phyloP scores from a whole-genome alignment of 2,113 vertebrate genomes.

The Ammodytes marinus region DNA sequence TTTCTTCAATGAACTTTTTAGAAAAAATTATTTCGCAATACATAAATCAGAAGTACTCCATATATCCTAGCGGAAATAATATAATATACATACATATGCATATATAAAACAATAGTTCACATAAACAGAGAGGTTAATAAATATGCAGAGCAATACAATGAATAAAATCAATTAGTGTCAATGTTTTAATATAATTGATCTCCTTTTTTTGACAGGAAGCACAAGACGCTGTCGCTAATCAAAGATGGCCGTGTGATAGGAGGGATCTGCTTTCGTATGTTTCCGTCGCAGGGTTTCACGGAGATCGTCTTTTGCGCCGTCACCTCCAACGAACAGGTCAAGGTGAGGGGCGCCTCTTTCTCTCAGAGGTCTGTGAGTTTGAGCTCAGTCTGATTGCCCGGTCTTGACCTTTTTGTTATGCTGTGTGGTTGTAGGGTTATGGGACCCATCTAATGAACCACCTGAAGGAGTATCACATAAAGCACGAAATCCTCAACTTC shows the following conservation, averaged over 20 bases:
- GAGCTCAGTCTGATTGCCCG: background rate
- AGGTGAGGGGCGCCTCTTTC: slow-evolving; percentile 83
- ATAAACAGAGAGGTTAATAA: no score
- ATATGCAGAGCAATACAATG: no score
- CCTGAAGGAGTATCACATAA: slow-evolving; percentile 99
- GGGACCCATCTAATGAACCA: slow-evolving; percentile 99
- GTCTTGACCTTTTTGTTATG: slow-evolving; percentile 1
- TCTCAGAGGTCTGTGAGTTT: background rate
- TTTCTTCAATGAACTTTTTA: no score
- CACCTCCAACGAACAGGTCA: slow-evolving; percentile 99
- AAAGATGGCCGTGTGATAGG: slow-evolving; percentile 99
- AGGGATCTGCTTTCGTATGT: slow-evolving; percentile 99
- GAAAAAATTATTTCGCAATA: no score
- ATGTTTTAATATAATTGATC: no score
- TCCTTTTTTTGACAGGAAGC: slow-evolving; percentile 88
- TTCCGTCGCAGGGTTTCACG: slow-evolving; percentile 97
- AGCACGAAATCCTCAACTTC: slow-evolving; percentile 97
- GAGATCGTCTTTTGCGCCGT: slow-evolving; percentile 99
- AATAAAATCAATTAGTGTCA: no score
- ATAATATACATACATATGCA: no score
- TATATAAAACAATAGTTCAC: no score
- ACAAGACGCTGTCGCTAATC: slow-evolving; percentile 98
- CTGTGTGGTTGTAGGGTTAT: slow-evolving; percentile 88
- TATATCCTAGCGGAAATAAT: no score
- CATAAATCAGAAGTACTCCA: no score